These are phyloP conservation scores for Liposcelis brunnea DNA, from an alignment of 2,888 invertebrate species.

Conservation along the genomic window DNA sequence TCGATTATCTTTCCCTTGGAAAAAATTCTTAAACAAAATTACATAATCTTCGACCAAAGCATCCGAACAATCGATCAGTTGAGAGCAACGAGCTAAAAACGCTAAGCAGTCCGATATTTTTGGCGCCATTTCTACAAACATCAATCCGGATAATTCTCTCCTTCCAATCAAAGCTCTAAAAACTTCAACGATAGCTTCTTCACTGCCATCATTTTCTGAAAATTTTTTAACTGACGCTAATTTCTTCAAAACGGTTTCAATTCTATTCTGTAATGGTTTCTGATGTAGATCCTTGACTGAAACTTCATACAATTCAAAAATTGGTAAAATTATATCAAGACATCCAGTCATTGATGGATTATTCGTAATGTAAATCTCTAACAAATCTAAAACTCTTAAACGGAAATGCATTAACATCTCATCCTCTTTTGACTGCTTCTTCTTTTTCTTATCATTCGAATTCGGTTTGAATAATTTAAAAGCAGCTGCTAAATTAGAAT, in stretches of 20 bases:
- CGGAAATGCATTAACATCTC: constrained; percentile 15
- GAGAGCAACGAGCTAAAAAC: constrained; percentile 44
- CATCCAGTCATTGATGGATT: constrained; percentile 13
- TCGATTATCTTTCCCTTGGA: constrained; percentile 42
- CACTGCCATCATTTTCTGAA: constrained; percentile 11
- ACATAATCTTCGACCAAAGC: constrained; percentile 32
- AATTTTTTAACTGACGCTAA: constrained; percentile 13
- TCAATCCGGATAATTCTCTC: constrained; percentile 40
- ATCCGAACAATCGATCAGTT: constrained; percentile 25
- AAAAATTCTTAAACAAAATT: constrained; percentile 38
- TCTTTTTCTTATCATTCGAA: constrained; percentile 13
- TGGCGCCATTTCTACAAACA: constrained; percentile 47
- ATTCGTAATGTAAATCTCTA: constrained; percentile 14
- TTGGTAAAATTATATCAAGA: constrained; percentile 15
- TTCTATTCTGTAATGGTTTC: constrained; percentile 16
- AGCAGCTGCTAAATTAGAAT: constrained; percentile 23
- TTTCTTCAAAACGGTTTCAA: constrained; percentile 13
- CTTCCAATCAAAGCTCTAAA: constrained; percentile 41
- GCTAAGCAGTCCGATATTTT: constrained; percentile 43
- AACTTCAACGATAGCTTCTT: constrained; percentile 10
- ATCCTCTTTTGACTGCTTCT: constrained; percentile 14
- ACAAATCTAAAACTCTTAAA: constrained; percentile 15
- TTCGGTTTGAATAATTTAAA: constrained; percentile 16
- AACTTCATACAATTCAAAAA: constrained; percentile 15
- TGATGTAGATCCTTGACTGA: constrained; percentile 16